Evolutionary conservation across 2,797 vertebrate genomes (phyloP).

Genomic region (Triplophysa bombifrons): DNA sequence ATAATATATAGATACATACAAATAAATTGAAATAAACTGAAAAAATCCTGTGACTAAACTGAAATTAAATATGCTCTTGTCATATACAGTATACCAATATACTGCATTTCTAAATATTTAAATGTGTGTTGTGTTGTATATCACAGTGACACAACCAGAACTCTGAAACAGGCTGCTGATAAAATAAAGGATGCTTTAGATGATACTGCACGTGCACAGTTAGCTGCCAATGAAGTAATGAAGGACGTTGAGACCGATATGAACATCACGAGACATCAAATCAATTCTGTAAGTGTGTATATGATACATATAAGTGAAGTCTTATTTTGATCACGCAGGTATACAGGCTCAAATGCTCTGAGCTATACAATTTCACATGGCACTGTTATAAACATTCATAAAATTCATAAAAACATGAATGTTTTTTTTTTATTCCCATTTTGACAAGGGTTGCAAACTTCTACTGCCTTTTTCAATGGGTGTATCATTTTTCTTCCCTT

Average conservation of each 20-base stretch:
- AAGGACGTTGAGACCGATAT: conserved; percentile 84
- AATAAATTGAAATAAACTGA: too few species aligned
- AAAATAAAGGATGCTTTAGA: conserved; percentile 81
- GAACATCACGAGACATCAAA: conserved; percentile 81
- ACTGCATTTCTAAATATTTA: neutral
- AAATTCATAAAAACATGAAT: neutral
- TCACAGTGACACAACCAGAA: conserved; percentile 81
- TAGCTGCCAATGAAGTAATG: conserved; percentile 81
- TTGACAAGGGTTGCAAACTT: too few species aligned
- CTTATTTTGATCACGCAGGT: neutral
- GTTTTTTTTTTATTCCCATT: neutral
- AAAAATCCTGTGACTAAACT: too few species aligned
- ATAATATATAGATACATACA: too few species aligned
- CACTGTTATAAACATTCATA: neutral
- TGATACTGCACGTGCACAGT: conserved; percentile 86
- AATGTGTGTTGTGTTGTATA: conserved; percentile 5
- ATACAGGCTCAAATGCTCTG: neutral
- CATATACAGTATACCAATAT: too few species aligned
- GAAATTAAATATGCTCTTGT: too few species aligned
- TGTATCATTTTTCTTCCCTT: too few species aligned
- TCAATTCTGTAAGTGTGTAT: conserved; percentile 78
- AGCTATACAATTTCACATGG: neutral
- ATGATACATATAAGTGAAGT: neutral
- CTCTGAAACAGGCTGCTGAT: conserved; percentile 80
- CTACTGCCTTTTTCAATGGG: too few species aligned